Evolutionary conservation across 2,888 invertebrate species (phyloP), one percentile per base, ranked within the genome.

Genomic region (Choreutis nemorana): DNA sequence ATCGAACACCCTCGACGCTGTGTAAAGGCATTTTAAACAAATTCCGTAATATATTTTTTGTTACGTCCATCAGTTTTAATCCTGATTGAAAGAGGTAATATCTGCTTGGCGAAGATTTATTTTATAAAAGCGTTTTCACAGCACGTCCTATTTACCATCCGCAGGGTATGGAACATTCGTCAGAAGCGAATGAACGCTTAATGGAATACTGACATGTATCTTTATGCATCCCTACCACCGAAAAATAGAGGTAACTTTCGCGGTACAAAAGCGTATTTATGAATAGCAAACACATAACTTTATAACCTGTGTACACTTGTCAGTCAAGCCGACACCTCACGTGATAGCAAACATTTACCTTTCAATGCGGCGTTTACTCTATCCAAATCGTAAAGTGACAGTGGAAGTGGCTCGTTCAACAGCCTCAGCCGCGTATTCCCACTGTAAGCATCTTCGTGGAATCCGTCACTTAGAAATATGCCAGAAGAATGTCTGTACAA

Each of bases 291-390:
- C 43, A 51, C 51, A 48, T 42, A 50, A 42, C 41, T 55, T 64
- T 61, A 62, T 59, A 53, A 50, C 45, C 39, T 50, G 48, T 57
- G 42, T 57, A 50, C 49, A 48, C 44, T 32, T 41, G 7, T 8
- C 23, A 11, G 12, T 11, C 54, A 50, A 36, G 48, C 56, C 58
- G 55, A 55, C 61, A 60, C 52, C 32, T 34, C 31, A 26, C 11
- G 18, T 48, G 52, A 59, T 45, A 51, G 60, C 15, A 63, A 71
- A 73, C 54, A 70, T 73, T 77, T 77, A 78, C 78, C 77, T 73
- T 71, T 73, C 56, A 78, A 65, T 41, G 78, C 75, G 44, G 75
- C 75, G 59, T 73, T 75, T 45, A 78, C 73, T 71, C 77, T 68
- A 53, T 75, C 75, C 66, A 72, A 66, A 62, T 75, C 77, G 50